Conservation (phyloP, 2,888 invertebrate genomes). For the Amblyjoppa fuscipennis region DNA sequence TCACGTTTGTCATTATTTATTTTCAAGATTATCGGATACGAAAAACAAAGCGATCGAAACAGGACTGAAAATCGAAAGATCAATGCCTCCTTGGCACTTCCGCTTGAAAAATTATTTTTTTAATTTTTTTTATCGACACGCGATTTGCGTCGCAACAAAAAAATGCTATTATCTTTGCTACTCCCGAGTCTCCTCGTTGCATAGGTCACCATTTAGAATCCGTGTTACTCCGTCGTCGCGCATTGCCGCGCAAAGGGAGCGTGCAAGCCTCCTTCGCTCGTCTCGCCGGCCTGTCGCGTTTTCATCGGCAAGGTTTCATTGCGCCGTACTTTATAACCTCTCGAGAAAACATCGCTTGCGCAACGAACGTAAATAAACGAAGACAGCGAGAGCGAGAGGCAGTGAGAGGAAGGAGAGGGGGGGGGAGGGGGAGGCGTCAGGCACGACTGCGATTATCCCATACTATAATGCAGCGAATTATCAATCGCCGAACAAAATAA, state of each 20-base stretch:
- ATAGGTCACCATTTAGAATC: slow-evolving; percentile 49
- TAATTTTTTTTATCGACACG: neutral
- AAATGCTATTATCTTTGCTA: neutral
- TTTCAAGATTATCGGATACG: neutral
- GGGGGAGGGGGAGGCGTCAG: slow-evolving; percentile 21
- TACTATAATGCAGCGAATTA: slow-evolving; percentile 19
- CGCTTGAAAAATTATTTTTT: neutral
- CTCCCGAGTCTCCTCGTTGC: slow-evolving; percentile 1
- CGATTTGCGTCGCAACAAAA: neutral
- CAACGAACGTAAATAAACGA: slow-evolving; percentile 53
- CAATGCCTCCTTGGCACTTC: neutral
- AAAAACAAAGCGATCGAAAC: neutral
- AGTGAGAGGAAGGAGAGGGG: neutral
- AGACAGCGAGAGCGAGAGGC: slow-evolving; percentile 11
- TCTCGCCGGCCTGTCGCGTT: slow-evolving; percentile 46
- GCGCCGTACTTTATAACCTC: slow-evolving; percentile 27
- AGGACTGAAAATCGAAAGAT: neutral
- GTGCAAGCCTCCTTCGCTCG: slow-evolving; percentile 50
- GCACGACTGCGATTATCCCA: slow-evolving; percentile 17
- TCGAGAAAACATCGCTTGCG: slow-evolving; percentile 51
- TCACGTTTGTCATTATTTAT: neutral
- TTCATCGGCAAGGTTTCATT: slow-evolving; percentile 61
- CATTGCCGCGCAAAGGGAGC: slow-evolving; percentile 78
- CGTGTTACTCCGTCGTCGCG: slow-evolving; percentile 73
- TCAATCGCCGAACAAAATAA: slow-evolving; percentile 6